Evolutionary conservation across 2,888 invertebrate species (phyloP), one percentile per base, ranked within the genome.

Genomic region (Gryllus longicercus): DNA sequence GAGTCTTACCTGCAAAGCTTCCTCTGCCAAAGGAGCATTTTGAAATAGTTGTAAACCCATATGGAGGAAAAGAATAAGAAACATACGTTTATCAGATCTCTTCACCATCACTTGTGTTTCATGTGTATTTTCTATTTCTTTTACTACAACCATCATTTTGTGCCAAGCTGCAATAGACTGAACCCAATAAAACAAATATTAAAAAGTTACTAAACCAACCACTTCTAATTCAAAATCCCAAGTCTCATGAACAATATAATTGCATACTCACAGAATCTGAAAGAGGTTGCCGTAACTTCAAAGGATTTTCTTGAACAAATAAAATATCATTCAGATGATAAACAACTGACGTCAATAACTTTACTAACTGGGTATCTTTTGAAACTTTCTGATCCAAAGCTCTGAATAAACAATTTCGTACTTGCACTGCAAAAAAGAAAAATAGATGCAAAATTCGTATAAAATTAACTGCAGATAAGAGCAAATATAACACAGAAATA

Each of bases 41-140:
- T 91, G 91, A 84, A 94, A 94, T 79, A 94, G 84, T 84, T 94
- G 94, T 63, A 95, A 85, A 10, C 92, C 92, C 88, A 94, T 92
- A 84, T 94, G 93, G 79, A 94, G 88, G 78, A 93, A 89, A 80
- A 94, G 87, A 23, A 92, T 92, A 79, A 93, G 90, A 85, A 95
- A 95, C 11, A 94, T 21, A 90, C 89, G 51, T 89, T 11, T 77
- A 49, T 77, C 50, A 14, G 89, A 87, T 75, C 89, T 89, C 79
- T 87, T 88, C 0, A 51, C 14, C 10, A 75, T 10, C 21, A 11
- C n/a, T 75, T n/a, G 1, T 18, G 18, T 77, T 21, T 74, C 50
- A 16, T 77, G 25, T 84, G 82, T 79, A 83, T 82, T 83, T 82
- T 91, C 90, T 79, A 92, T 88, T 83, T 88, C 90, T 80, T 88